These are phyloP conservation scores for Macroglossus sobrinus DNA, from an alignment of 2,113 vertebrate genomes.

Conservation along the genomic window DNA sequence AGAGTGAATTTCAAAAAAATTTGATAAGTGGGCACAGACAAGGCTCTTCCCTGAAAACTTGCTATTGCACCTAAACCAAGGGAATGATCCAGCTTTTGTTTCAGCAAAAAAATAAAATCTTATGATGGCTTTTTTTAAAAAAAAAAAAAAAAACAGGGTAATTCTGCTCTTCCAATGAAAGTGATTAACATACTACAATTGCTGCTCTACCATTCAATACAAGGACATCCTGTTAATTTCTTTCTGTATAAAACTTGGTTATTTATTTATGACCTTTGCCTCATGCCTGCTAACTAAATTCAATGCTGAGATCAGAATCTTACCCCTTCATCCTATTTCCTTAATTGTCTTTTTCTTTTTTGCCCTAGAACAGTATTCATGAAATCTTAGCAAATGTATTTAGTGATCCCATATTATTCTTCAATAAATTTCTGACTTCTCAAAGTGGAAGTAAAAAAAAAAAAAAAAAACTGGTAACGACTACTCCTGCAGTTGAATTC, in stretches of 20 bases:
- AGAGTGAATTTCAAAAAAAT: slow-evolving; percentile 33
- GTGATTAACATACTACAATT: background rate
- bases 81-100: background rate
- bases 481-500: background rate
- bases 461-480: background rate
- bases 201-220: background rate
- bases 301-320: background rate
- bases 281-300: background rate
- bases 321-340: background rate
- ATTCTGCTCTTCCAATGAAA: background rate
- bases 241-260: background rate
- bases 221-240: background rate
- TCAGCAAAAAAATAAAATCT: slow-evolving; percentile 6
- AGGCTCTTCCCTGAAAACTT: background rate
- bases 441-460: background rate
- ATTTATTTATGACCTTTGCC: slow-evolving; percentile 15
- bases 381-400: background rate
- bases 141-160: background rate
- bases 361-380: background rate
- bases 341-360: background rate
- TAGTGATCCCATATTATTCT: background rate
- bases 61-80: background rate
- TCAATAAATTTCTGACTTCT: background rate
- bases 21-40: background rate
- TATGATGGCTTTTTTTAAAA: too few relatives aligned